Conservation (phyloP, 2,888 invertebrate species). For the Serripes groenlandicus region DNA sequence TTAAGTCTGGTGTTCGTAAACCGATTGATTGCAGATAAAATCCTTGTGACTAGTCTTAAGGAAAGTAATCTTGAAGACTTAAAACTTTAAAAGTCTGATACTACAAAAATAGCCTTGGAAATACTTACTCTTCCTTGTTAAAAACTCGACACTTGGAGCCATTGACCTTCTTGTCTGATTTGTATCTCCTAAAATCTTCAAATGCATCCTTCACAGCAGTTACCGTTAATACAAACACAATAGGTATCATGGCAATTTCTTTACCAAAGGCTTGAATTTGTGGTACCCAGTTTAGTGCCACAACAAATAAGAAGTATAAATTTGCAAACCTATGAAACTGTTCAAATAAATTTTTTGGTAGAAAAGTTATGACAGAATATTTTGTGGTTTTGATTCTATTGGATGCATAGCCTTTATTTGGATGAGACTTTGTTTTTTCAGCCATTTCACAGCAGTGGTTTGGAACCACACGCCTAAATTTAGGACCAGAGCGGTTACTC, state of each 20-base stretch:
- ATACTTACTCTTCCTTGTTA: slow-evolving; percentile 86
- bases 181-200: slow-evolving; percentile 95
- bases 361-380: slow-evolving; percentile 96
- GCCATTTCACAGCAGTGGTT: slow-evolving; percentile 73
- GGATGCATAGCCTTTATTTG: slow-evolving; percentile 75
- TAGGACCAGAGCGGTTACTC: slow-evolving; percentile 72
- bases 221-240: slow-evolving; percentile 96
- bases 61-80: too few relatives aligned
- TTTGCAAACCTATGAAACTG: slow-evolving; percentile 99
- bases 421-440: slow-evolving; percentile 71
- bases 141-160: slow-evolving; percentile 96
- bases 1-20: too few relatives aligned
- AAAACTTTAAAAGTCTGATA: too few relatives aligned
- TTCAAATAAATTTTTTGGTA: slow-evolving; percentile 98
- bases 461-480: slow-evolving; percentile 73
- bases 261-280: slow-evolving; percentile 95
- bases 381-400: slow-evolving; percentile 87
- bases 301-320: slow-evolving; percentile 98
- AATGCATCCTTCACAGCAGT: slow-evolving; percentile 98
- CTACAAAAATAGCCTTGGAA: too few relatives aligned
- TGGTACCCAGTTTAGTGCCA: slow-evolving; percentile 98
- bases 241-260: slow-evolving; percentile 97
- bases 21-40: too few relatives aligned
- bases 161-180: slow-evolving; percentile 97
- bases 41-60: too few relatives aligned